phyloP scores from a whole-genome alignment of 2,113 vertebrate genomes.

The Mormyrus iriodes region DNA sequence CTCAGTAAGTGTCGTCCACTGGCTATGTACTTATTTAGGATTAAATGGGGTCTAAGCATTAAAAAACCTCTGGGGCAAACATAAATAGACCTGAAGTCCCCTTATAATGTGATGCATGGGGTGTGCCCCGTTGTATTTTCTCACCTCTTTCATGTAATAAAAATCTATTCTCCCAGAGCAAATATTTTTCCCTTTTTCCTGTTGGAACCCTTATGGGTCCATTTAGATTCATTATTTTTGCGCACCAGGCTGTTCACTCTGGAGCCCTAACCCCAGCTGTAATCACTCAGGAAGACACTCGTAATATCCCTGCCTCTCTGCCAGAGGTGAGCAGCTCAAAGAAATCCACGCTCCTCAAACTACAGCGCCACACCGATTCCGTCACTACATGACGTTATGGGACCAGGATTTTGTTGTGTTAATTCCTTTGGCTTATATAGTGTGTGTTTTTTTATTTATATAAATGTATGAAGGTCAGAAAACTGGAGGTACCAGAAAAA shows the following conservation, averaged over 20 bases:
- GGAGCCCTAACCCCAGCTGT: constrained; percentile 40
- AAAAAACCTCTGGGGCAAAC: constrained; percentile 5
- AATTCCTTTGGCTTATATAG: not conserved
- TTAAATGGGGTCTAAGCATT: constrained; percentile 28
- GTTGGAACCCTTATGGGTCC: constrained; percentile 33
- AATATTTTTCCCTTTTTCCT: constrained; percentile 24
- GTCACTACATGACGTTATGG: not conserved
- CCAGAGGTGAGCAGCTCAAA: not conserved
- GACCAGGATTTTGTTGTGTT: not conserved
- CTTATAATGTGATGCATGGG: constrained; percentile 30
- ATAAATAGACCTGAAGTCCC: constrained; percentile 33
- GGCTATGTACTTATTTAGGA: constrained; percentile 29
- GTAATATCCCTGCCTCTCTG: not conserved
- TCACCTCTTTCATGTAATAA: constrained; percentile 24
- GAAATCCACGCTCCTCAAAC: not conserved
- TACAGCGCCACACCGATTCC: not conserved
- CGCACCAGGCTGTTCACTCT: constrained; percentile 51
- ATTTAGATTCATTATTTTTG: constrained; percentile 29
- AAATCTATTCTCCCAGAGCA: constrained; percentile 38
- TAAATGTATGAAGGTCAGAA: not conserved
- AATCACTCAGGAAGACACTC: constrained; percentile 8
- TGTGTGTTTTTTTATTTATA: not conserved
- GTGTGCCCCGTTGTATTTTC: constrained; percentile 4
- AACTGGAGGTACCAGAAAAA: not conserved
- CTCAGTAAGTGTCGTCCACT: constrained; percentile 20